Evolutionary conservation across 2,888 invertebrate species (phyloP).

Genomic region (Pelosia muscerda): DNA sequence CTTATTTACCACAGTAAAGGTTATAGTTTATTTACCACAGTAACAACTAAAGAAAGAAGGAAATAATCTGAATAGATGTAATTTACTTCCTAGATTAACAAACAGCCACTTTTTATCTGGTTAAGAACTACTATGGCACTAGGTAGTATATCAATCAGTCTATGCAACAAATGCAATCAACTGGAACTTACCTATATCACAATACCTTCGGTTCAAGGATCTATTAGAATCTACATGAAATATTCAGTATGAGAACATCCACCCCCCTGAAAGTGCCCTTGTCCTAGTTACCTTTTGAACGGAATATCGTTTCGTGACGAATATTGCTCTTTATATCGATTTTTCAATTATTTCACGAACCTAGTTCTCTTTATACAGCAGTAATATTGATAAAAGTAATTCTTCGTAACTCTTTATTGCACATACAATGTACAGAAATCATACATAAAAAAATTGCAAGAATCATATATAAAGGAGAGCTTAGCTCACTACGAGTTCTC

Average conservation of each 20-base stretch:
- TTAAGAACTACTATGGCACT: background rate
- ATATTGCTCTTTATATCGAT: conserved; percentile 14
- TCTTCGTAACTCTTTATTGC: no score
- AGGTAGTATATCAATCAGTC: background rate
- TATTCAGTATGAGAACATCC: conserved; percentile 32
- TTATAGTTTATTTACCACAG: background rate
- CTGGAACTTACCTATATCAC: background rate
- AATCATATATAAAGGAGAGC: no score
- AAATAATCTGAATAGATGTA: background rate
- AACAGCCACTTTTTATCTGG: background rate
- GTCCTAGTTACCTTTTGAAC: conserved; percentile 57
- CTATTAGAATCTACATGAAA: conserved; percentile 14
- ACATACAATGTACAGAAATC: no score
- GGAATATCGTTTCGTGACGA: no score
- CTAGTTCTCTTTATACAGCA: background rate
- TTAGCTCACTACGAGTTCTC: no score
- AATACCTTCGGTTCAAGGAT: background rate
- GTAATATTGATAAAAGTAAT: background rate
- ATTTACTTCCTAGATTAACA: conserved; percentile 2
- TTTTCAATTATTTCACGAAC: background rate
- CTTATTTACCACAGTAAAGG: no score
- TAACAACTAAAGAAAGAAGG: background rate
- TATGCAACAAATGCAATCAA: background rate
- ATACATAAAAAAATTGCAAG: no score
- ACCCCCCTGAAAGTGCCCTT: conserved; percentile 50